Base-by-base conservation (phyloP, 1,140 invertebrate species). In the Cyrtorhinus lividipennis region DNA sequence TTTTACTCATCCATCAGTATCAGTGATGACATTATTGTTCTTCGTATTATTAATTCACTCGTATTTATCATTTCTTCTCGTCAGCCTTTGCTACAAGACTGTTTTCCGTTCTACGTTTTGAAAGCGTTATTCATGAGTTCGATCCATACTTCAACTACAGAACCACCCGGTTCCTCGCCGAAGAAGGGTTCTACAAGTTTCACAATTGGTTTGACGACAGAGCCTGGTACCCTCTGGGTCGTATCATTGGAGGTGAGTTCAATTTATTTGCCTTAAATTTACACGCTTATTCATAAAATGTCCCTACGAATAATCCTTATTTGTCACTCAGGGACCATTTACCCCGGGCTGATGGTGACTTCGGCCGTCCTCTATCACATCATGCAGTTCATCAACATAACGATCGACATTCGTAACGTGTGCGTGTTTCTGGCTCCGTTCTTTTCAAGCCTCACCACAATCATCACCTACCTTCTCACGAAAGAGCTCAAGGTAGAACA, bases 151-250 rank as follows among this genome's bases (percentile, higher is more conserved):
- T 98, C 73, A 98, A 98, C 77, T 98, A 98, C 74, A 82, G 95
- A 69, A 97, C 95, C 38, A 98, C 95, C 12, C 85, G 91, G 67
- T 98, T 85, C 73, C 77, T 98, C 60, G 83, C 92, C 2, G 93
- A 98, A 74, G 87, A 98, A 78, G 95, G 95, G 1, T 98, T 97
- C 74, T 98, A 98, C 75, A 88, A 85, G 64, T 98, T 98, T 75
- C 92, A 97, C 73, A 98, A 98, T 75, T 98, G 95, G 95, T 98
- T 98, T 80, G 95, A 98, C 81, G 95, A 98, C 73, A 74, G 92
- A 75, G 95, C 95, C 71, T 98, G 95, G 95, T 98, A 98, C 79
- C 94, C 94, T 0, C 76, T 98, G 26, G 94, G 95, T 12, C 84
- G 95, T 76, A 98, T 98, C 72, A 96, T 98, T 75, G 91, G 91